phyloP scores from a whole-genome alignment of 2,888 invertebrate genomes.

The Polyommatus icarus region DNA sequence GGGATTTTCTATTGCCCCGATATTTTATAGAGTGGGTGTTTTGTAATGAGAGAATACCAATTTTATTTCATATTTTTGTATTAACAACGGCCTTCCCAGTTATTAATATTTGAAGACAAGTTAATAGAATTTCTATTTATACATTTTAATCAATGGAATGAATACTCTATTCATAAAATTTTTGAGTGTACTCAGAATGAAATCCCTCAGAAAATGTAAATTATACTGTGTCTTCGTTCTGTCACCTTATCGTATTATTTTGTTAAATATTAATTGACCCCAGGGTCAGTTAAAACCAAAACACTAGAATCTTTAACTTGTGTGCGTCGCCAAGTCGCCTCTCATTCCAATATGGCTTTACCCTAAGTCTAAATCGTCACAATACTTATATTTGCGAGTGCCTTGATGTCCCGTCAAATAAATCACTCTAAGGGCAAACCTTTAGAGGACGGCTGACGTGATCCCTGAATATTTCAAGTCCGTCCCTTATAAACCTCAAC shows the following conservation, averaged over 20 bases:
- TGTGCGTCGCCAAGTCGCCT: too few relatives aligned
- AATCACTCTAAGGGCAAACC: slow-evolving; percentile 57
- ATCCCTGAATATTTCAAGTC: slow-evolving; percentile 67
- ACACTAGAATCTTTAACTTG: too few relatives aligned
- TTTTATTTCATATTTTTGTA: neutral
- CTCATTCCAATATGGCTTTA: neutral
- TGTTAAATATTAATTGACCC: too few relatives aligned
- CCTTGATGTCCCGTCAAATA: slow-evolving; percentile 48
- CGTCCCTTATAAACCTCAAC: slow-evolving; percentile 48
- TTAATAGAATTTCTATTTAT: too few relatives aligned
- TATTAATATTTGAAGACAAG: neutral
- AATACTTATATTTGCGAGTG: slow-evolving; percentile 31
- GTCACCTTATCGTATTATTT: too few relatives aligned
- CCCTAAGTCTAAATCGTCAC: neutral
- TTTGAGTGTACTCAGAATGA: too few relatives aligned
- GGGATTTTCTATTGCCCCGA: neutral
- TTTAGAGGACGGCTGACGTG: slow-evolving; percentile 53
- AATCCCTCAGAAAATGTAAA: too few relatives aligned
- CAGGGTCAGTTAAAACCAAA: too few relatives aligned
- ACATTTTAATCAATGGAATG: too few relatives aligned
- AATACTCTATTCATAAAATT: too few relatives aligned
- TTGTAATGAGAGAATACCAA: neutral
- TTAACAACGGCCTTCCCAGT: neutral
- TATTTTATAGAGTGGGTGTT: neutral
- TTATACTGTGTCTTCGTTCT: too few relatives aligned